These are phyloP conservation scores for Vireo griseus DNA, from an alignment of 2,797 vertebrate genomes.

Conservation along the genomic window DNA sequence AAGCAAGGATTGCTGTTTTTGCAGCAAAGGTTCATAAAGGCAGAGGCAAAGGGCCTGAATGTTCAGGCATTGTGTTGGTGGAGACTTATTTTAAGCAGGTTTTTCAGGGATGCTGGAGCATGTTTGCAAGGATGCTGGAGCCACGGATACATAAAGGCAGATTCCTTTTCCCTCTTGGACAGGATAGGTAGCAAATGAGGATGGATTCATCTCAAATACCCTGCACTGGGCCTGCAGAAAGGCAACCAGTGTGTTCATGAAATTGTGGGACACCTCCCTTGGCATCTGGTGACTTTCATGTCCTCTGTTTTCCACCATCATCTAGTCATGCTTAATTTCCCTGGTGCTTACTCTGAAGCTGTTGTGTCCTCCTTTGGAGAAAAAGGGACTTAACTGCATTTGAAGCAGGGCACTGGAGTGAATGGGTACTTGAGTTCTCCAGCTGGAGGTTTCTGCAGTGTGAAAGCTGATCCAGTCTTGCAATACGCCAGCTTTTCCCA, in stretches of 20 bases:
- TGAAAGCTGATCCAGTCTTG: background rate
- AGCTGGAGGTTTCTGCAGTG: background rate
- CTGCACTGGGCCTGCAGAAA: background rate
- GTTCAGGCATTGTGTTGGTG: background rate
- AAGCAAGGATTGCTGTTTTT: background rate
- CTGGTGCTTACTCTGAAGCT: background rate
- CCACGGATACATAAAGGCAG: background rate
- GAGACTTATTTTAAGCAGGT: background rate
- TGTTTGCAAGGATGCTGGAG: background rate
- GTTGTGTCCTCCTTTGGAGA: background rate
- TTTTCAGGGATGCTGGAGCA: background rate
- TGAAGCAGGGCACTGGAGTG: background rate
- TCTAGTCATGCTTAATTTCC: background rate
- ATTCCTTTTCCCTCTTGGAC: background rate
- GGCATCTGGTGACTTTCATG: background rate
- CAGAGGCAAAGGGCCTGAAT: background rate
- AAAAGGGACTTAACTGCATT: background rate
- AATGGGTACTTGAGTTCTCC: background rate
- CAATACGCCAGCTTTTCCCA: background rate
- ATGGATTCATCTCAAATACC: background rate
- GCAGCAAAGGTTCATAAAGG: background rate
- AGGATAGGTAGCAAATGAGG: background rate
- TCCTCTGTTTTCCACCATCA: background rate
- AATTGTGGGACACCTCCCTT: background rate
- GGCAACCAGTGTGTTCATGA: fast-evolving